Conservation (phyloP, 2,113 vertebrate genomes). For the Scomber colias region DNA sequence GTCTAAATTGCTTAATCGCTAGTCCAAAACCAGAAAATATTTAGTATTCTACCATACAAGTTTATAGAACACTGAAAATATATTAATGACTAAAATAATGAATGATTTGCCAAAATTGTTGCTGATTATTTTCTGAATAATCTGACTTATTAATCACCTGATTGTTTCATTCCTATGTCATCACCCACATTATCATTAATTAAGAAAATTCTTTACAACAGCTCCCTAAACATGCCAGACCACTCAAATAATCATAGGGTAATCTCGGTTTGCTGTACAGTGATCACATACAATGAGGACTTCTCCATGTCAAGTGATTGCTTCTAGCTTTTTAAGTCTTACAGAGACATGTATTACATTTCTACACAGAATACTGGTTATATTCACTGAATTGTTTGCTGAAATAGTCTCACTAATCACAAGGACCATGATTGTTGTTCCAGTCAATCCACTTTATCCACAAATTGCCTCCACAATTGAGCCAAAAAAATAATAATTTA, state of each 20-base stretch:
- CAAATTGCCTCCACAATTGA: constrained; percentile 39
- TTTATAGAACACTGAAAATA: neutral
- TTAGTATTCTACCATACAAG: too few relatives aligned
- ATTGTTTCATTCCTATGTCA: too few relatives aligned
- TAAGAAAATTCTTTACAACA: neutral
- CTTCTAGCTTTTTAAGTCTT: neutral
- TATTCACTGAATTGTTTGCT: constrained; percentile 13
- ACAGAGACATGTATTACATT: neutral
- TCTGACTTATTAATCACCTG: neutral
- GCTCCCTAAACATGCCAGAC: constrained; percentile 16
- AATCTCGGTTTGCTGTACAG: constrained; percentile 18
- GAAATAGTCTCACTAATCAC: constrained; percentile 37
- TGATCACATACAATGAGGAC: neutral
- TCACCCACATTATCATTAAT: neutral
- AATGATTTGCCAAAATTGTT: neutral
- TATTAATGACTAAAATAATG: neutral
- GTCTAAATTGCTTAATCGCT: too few relatives aligned
- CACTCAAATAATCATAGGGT: constrained; percentile 35
- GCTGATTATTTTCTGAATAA: neutral
- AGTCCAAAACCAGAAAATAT: neutral
- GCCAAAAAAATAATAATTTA: neutral
- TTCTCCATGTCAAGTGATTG: constrained; percentile 39
- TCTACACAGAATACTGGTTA: constrained; percentile 34
- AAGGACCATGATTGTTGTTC: constrained; percentile 40
- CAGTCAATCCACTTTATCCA: constrained; percentile 44